Percentiles rank a stretch among this genome's conserved stretches.
phyloP scores from a whole-genome alignment of 2,797 vertebrate genomes.

The Craterocephalus amniculus region DNA sequence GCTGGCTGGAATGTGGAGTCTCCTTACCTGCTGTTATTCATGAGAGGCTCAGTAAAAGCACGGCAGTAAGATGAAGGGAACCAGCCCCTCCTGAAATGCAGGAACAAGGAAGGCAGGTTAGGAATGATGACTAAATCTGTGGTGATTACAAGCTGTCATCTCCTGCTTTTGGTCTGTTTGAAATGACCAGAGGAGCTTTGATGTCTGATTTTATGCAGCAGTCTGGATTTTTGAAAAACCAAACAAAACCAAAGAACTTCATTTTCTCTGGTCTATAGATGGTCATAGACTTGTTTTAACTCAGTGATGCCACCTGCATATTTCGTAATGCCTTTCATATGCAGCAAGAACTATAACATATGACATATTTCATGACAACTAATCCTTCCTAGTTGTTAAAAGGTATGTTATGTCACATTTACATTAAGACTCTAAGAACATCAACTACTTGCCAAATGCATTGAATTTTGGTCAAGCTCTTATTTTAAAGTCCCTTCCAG shows the following conservation, averaged over 20 bases:
- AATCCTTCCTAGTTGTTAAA: background rate
- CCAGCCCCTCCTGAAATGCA: conserved; percentile 91
- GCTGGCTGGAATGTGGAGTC: conserved; percentile 58
- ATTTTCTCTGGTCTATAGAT: background rate
- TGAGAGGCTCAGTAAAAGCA: conserved; percentile 82
- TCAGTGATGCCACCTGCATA: background rate
- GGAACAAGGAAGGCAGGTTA: conserved; percentile 41
- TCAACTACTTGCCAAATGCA: background rate
- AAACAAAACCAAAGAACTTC: too few species aligned
- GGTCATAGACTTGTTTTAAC: too few species aligned
- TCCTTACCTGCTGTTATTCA: conserved; percentile 88
- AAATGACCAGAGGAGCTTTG: conserved; percentile 14
- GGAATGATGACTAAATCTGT: conserved; percentile 28
- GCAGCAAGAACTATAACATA: background rate
- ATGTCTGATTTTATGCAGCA: too few species aligned
- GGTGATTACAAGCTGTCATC: conserved; percentile 2
- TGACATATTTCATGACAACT: background rate
- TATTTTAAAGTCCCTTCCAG: background rate
- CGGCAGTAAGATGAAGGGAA: conserved; percentile 95
- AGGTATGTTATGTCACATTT: background rate
- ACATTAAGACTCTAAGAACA: conserved; percentile 13
- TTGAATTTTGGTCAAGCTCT: conserved; percentile 9
- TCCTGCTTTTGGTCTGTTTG: conserved; percentile 11
- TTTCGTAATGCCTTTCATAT: background rate
- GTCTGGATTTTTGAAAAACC: too few species aligned